Base-by-base conservation (phyloP, 92 coral and sea anemone species). In the Epizoanthus stellaris region DNA sequence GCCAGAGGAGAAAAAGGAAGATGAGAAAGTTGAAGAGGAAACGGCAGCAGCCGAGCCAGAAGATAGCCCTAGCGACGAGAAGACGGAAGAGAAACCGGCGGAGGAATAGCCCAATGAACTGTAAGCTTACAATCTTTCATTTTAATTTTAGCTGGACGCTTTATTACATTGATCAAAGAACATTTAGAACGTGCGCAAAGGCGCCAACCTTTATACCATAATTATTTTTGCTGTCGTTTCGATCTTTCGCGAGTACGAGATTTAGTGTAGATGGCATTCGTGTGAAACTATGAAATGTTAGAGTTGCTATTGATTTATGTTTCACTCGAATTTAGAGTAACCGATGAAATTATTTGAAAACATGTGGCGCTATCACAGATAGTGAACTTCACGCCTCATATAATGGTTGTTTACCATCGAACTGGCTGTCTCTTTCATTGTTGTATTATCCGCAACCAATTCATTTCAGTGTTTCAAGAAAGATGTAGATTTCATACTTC, bases 51-150 rank as follows among this genome's bases (percentile, higher is more conserved):
- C 84, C 81, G 90, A 88, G 16, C 74, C 60, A 60, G 89, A 82
- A 72, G 91, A 90, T 62, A 89, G 85, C 63, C 89, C 91, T 62
- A 91, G 88, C 85, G 93, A 90, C 76, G 89, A 87, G 59, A 87
- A 87, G 75, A 75, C 89, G 77, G 69, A 80, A 23, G 67, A 85
- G 63, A 73, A 82, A 59, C 86, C 90, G 34, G 93, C 91, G 16
- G 97, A 95, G 71, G 94, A 80, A 76, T 80, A 74, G 79, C 82
- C 94, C 61, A 87, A 77, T 85, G 89, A 89, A 53, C 96, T 93
- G 85, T 88, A 75, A 75, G 77, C 90, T 43, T 62, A 61, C 83
- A 79, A 42, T 79, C 61, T 63, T 63, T 79, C 60, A 79, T 79
- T 79, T 79, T 79, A 79, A 79, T 79, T 77, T 79, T 79, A 79